phyloP scores from a whole-genome alignment of 30 jellyfish, hydroid and myxozoan genomes.

The Aurelia sp. region DNA sequence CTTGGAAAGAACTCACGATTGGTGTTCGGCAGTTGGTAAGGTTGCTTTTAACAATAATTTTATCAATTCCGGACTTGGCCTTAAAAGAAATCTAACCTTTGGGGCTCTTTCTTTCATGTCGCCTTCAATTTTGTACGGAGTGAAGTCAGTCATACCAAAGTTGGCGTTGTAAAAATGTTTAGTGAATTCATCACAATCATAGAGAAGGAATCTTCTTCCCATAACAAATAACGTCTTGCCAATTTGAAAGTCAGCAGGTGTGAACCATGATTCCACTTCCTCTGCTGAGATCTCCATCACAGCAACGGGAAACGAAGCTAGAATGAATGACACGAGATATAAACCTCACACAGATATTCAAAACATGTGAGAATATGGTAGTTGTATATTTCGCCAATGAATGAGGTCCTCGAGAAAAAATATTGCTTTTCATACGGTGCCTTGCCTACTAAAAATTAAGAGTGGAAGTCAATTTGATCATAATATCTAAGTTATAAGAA shows the following conservation, averaged over 20 bases:
- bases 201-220: constrained; percentile 95
- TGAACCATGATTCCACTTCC: constrained; percentile 93
- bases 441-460: not conserved
- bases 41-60: no score
- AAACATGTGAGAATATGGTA: not conserved
- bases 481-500: no score
- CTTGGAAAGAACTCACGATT: no score
- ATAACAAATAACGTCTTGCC: constrained; percentile 88
- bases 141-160: constrained; percentile 75
- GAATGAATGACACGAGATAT: not conserved
- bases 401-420: not conserved
- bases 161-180: constrained; percentile 62
- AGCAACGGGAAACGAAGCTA: constrained; percentile 95
- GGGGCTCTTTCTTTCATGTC: constrained; percentile 38
- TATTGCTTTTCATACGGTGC: not conserved
- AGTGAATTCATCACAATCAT: constrained; percentile 96
- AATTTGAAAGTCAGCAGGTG: constrained; percentile 79
- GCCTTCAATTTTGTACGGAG: constrained; percentile 71
- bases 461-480: no score
- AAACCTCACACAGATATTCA: not conserved
- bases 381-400: no score
- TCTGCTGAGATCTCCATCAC: constrained; percentile 93
- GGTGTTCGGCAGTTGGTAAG: no score
- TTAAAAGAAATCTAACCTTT: constrained; percentile 59
- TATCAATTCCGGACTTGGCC: no score